Base-by-base conservation (phyloP, 1,140 invertebrate species). In the Drosophila asahinai region DNA sequence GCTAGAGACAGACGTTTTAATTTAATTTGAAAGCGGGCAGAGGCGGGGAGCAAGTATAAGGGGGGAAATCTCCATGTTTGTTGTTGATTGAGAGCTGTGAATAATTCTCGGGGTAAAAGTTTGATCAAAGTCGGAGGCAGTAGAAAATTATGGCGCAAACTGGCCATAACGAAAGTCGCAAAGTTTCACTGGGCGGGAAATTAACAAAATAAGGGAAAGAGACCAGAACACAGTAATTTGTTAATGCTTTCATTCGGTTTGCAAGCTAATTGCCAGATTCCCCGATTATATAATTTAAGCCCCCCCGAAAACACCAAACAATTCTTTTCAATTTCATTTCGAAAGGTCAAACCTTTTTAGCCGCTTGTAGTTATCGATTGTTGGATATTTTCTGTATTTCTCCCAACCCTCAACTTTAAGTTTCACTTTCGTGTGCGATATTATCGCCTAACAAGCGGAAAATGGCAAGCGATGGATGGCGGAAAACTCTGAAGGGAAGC, bases 361-460 rank as follows among this genome's bases (percentile, higher is more conserved):
- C 8, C 3, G 9, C 11, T 36, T 12, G 12, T 14, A 11, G 36
- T 5, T 25, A 30, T 67, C 40, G 62, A 70, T 66, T 71, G 62
- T 43, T 38, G 42, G 12, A 25, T 19, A 17, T 45, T 30, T 51
- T 30, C 19, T 51, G 30, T 33, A 33, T 33, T 33, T 33, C 25
- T 7, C 12, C 33, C n/a, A 19, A 11, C 2, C 11, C 27, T 14
- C 57, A 48, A 48, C 58, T 67, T 63, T 27, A 67, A 67, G 64
- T 64, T 67, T 48, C 17, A n/a, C 57, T 49, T 68, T 68, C 58
- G 52, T 70, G 48, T 63, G 57, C 62, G 79, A 81, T 80, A 76
- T 76, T 81, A 81, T 81, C 79, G 78, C 60, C 60, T 81, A 81
- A 81, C 78, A 81, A 81, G 72, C 78, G 72, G 72, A 81, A 81